phyloP scores from a whole-genome alignment of 2,797 vertebrate genomes.

The Melanotaenia pygmaea region DNA sequence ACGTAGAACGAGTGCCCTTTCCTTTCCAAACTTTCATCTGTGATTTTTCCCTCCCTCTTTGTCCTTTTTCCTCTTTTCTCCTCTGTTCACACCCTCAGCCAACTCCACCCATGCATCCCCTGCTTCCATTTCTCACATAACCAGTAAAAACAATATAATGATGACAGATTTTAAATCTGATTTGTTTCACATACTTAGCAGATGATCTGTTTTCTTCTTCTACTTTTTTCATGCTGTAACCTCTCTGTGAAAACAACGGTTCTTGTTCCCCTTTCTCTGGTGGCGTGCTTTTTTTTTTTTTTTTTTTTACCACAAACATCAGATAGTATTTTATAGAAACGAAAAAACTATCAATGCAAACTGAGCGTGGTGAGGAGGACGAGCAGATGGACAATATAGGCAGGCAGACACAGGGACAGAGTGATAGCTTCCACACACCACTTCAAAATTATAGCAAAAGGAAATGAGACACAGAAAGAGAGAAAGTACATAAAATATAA shows the following conservation, averaged over 20 bases:
- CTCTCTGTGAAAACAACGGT: conserved; percentile 7
- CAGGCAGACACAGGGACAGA: conserved; percentile 34
- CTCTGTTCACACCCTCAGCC: conserved; percentile 11
- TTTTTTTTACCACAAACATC: conserved; percentile 13
- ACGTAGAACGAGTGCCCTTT: conserved; percentile 11
- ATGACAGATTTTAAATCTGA: conserved; percentile 14
- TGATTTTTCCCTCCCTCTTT: conserved; percentile 11
- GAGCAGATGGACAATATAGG: conserved; percentile 65
- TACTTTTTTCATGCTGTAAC: not conserved
- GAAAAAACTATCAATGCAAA: conserved; percentile 25
- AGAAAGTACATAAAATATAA: conserved; percentile 69
- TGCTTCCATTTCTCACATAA: not conserved
- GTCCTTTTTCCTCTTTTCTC: conserved; percentile 9
- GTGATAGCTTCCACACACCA: conserved; percentile 64
- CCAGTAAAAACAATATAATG: conserved; percentile 21
- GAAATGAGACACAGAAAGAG: conserved; percentile 66
- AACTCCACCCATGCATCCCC: not conserved
- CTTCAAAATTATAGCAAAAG: conserved; percentile 54
- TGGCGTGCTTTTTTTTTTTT: conserved; percentile 18
- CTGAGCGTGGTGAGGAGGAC: conserved; percentile 26
- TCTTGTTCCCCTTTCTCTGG: conserved; percentile 4
- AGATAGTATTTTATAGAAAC: conserved; percentile 43
- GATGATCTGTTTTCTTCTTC: not conserved
- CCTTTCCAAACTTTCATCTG: conserved; percentile 36
- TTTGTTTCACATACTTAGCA: conserved; percentile 13